Conservation (phyloP, 2,888 invertebrate genomes). For the Blomia tropicalis region DNA sequence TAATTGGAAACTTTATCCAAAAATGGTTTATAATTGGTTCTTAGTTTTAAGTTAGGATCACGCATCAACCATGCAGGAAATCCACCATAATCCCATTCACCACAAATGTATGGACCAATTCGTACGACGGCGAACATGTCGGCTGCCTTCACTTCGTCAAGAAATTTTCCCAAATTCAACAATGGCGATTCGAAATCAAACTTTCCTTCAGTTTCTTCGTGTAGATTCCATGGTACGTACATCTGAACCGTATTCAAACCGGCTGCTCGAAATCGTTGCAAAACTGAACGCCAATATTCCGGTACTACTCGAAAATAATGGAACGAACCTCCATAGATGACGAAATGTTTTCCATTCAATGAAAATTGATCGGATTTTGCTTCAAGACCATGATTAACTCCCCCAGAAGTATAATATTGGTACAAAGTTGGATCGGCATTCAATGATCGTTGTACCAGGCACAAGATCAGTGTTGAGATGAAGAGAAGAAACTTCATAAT, state of each 20-base stretch:
- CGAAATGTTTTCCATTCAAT: slow-evolving; percentile 28
- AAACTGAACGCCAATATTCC: slow-evolving; percentile 41
- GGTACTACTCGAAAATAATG: slow-evolving; percentile 43
- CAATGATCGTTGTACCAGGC: too few relatives aligned
- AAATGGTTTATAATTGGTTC: slow-evolving; percentile 38
- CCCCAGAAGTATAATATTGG: slow-evolving; percentile 38
- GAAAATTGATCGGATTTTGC: slow-evolving; percentile 28
- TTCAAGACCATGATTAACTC: slow-evolving; percentile 32
- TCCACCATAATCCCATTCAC: slow-evolving; percentile 43
- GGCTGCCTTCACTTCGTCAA: slow-evolving; percentile 35
- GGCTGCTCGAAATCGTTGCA: slow-evolving; percentile 40
- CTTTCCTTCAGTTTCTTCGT: slow-evolving; percentile 35
- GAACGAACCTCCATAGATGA: slow-evolving; percentile 41
- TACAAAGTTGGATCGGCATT: slow-evolving; percentile 36
- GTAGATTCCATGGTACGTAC: slow-evolving; percentile 39
- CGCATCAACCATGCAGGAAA: slow-evolving; percentile 42
- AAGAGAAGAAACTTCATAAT: background rate
- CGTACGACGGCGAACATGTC: slow-evolving; percentile 41
- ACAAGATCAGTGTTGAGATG: too few relatives aligned
- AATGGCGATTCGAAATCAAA: slow-evolving; percentile 35
- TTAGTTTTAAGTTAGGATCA: slow-evolving; percentile 41
- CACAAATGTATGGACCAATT: slow-evolving; percentile 44
- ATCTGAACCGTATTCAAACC: slow-evolving; percentile 42
- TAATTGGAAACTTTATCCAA: slow-evolving; percentile 37
- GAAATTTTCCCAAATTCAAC: slow-evolving; percentile 33